Base-by-base conservation (phyloP, 2,797 vertebrate genomes). In the Lithobates sylvaticus region DNA sequence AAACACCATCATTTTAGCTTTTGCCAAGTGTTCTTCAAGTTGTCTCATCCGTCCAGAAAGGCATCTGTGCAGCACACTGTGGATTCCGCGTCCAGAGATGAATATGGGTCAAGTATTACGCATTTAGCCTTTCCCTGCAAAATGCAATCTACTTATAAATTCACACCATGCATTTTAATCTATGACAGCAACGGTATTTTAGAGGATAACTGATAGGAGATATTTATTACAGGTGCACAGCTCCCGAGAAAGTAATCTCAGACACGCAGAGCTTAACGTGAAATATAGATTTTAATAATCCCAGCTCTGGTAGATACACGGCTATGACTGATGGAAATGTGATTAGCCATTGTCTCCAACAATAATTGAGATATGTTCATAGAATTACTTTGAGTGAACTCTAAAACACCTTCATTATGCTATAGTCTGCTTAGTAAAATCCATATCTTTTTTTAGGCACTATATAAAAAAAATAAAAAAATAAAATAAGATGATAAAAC, bases 281-380 rank as follows among this genome's bases (percentile, higher is more conserved):
- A 94, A 95, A 96, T 96, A 96, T 96, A 93, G 94, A 96, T 97
- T 97, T 95, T 94, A 96, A 97, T 96, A 96, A 96, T 94, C 94
- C 91, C 92, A 93, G 92, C 93, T 93, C 92, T 95, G 93, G 95
- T 95, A 96, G 93, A 90, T 91, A 92, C 95, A 93, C 91, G 89
- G 92, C 91, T 88, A 91, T 93, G 91, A 93, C 95, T 90, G 85
- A 95, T 94, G 93, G 89, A 89, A 93, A 96, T 95, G 94, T 95
- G 96, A 98, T 98, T 98, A 98, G 95, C 94, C 93, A 94, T 91
- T 94, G 93, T 91, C 94, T 92, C 91, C 84, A 93, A 96, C 95
- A 97, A 97, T 97, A 97, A 98, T 97, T 96, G 95, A 97, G 96
- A 97, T 96, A 94, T 95, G 96, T 92, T 92, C 69, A 70, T 89